A percentile compares a stretch with the other conserved stretches of the same genome.
phyloP scores from a whole-genome alignment of 2,113 vertebrate species.

The Pavo muticus region DNA sequence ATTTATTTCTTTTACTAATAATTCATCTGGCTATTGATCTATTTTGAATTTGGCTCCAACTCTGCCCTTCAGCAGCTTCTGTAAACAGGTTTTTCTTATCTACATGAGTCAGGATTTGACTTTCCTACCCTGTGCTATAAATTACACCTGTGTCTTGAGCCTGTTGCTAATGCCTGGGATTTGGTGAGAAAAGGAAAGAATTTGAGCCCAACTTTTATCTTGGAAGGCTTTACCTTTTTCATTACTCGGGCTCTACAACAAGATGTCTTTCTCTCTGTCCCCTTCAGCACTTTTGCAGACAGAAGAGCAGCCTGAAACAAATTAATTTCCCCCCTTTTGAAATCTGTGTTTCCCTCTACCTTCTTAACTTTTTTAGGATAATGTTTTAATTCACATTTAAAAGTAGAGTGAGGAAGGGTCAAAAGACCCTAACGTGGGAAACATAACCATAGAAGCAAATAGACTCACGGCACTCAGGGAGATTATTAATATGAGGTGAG shows the following conservation, averaged over 20 bases:
- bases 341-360: neutral
- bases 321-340: neutral
- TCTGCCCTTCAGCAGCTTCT: conserved; percentile 19
- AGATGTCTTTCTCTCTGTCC: neutral
- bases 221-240: conserved; percentile 11
- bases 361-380: neutral
- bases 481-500: neutral
- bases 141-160: neutral
- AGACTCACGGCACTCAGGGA: neutral
- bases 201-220: neutral
- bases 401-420: neutral
- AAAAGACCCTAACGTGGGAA: neutral
- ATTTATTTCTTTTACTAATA: conserved; percentile 31
- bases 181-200: conserved; percentile 9
- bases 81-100: conserved; percentile 34
- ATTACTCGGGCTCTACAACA: neutral
- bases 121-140: neutral
- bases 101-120: neutral
- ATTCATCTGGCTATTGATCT: conserved; percentile 22
- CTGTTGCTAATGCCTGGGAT: neutral
- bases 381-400: neutral
- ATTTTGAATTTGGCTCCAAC: conserved; percentile 13
- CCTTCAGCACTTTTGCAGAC: neutral
- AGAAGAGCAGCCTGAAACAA: neutral
- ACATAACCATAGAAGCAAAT: neutral